These are phyloP conservation scores for Cyrtorhinus lividipennis DNA, from an alignment of 1,140 invertebrate species.

Conservation along the genomic window DNA sequence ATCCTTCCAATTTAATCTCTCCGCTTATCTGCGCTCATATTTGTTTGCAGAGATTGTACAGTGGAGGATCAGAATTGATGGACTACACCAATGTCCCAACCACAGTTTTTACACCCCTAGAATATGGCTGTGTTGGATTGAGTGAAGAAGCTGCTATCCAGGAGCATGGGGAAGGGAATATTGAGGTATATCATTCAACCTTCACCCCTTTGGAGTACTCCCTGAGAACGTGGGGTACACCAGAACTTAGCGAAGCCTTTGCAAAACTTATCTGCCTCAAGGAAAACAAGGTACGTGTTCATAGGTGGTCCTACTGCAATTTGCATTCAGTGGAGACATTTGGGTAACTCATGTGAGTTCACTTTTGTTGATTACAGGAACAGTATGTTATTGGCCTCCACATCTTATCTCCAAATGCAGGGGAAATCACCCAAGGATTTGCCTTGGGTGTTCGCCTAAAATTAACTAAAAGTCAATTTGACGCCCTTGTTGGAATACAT, in stretches of 20 bases:
- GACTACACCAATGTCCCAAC: constrained; percentile 49
- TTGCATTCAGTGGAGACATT: background rate
- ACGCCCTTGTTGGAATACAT: constrained; percentile 48
- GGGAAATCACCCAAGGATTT: constrained; percentile 55
- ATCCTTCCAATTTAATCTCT: no score
- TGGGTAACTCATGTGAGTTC: background rate
- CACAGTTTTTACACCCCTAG: constrained; percentile 55
- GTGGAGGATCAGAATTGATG: constrained; percentile 21
- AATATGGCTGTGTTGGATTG: constrained; percentile 48
- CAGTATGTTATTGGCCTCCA: constrained; percentile 49
- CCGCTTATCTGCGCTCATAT: background rate
- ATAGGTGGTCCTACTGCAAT: background rate
- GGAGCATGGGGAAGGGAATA: constrained; percentile 37
- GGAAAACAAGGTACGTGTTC: constrained; percentile 29
- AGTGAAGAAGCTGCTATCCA: constrained; percentile 46
- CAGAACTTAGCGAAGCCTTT: constrained; percentile 40
- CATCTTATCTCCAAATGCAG: constrained; percentile 48
- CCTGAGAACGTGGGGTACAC: constrained; percentile 25
- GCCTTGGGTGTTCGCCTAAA: constrained; percentile 40
- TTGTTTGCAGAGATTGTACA: constrained; percentile 32
- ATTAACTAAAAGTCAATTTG: constrained; percentile 47
- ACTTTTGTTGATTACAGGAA: constrained; percentile 27
- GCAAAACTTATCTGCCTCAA: constrained; percentile 44
- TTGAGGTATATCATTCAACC: constrained; percentile 45
- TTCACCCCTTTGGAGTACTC: constrained; percentile 46